These are phyloP conservation scores for Bambusicola thoracicus DNA, from an alignment of 2,113 vertebrate genomes.

Conservation along the genomic window DNA sequence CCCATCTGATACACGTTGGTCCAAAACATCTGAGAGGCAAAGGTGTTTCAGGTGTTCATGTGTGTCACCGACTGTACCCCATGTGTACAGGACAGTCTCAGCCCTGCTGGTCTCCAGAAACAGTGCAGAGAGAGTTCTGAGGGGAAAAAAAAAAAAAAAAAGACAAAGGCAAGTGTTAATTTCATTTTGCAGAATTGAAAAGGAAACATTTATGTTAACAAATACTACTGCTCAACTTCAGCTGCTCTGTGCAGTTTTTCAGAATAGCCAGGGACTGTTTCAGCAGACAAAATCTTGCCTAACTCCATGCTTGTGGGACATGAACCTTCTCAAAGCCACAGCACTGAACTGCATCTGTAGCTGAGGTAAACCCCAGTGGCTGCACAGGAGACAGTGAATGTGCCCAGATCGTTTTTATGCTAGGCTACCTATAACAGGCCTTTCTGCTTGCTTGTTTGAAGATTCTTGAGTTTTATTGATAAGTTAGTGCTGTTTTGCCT, in stretches of 20 bases:
- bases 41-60: background rate
- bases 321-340: background rate
- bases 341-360: background rate
- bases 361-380: background rate
- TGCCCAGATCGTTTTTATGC: background rate
- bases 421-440: background rate
- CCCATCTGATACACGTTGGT: accelerated
- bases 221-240: background rate
- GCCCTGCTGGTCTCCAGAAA: background rate
- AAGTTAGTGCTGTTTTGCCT: constrained; percentile 33
- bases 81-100: accelerated
- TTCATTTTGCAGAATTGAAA: background rate
- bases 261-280: background rate
- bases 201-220: background rate
- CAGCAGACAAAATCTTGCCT: background rate
- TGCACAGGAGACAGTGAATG: background rate
- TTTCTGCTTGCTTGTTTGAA: background rate
- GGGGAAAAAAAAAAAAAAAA: no score
- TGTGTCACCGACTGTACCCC: background rate
- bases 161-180: background rate
- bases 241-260: background rate
- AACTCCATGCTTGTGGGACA: accelerated
- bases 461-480: constrained; percentile 14
- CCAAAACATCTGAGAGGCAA: background rate
- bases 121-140: background rate